Evolutionary conservation across 2,888 invertebrate species (phyloP).

Genomic region (Tanytarsus gracilentus): DNA sequence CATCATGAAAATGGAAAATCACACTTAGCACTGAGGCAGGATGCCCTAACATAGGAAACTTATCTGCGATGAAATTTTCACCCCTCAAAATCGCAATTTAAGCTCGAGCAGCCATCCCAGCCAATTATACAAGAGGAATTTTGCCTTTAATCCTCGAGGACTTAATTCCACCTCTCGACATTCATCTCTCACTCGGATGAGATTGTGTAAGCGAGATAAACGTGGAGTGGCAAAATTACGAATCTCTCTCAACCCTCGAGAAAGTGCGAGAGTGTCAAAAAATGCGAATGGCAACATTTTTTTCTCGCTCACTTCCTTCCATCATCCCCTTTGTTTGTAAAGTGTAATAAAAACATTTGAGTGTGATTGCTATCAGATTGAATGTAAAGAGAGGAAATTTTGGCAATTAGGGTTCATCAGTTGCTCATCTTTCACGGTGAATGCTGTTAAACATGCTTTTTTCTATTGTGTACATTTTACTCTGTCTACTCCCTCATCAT

Average conservation of each 20-base stretch:
- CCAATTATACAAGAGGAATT: constrained; percentile 26
- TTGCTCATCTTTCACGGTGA: not conserved
- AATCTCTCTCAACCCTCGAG: not conserved
- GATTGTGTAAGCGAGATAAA: constrained; percentile 26
- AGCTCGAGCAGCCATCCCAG: constrained; percentile 9
- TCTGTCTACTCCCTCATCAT: no score
- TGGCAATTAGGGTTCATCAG: constrained; percentile 23
- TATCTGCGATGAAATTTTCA: constrained; percentile 24
- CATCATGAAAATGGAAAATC: no score
- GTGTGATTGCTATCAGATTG: not conserved
- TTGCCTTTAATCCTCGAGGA: not conserved
- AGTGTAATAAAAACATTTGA: constrained; percentile 13
- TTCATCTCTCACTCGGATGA: not conserved
- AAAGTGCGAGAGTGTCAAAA: constrained; percentile 21
- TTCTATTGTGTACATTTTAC: no score
- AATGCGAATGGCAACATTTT: not conserved
- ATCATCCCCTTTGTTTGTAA: not conserved
- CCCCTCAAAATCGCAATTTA: constrained; percentile 11
- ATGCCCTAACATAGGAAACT: no score
- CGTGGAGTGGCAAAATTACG: not conserved
- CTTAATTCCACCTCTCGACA: constrained; percentile 14
- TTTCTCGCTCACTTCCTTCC: not conserved
- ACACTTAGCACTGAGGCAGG: no score
- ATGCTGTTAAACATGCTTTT: not conserved
- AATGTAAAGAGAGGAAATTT: not conserved